Base-by-base conservation (phyloP, 2,113 vertebrate species). In the Oreochromis spilurus region DNA sequence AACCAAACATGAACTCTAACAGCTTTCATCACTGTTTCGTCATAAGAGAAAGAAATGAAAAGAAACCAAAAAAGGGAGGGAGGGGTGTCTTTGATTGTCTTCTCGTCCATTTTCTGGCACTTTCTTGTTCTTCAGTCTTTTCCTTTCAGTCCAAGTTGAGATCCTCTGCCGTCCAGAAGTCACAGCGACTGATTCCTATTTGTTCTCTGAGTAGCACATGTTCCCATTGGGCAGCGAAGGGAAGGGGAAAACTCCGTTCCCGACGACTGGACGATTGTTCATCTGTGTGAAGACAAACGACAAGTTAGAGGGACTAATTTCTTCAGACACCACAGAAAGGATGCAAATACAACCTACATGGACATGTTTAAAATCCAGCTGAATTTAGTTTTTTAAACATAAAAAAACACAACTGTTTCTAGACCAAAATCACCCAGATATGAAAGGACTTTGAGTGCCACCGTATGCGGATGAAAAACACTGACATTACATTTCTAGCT, bases 141-240 rank as follows among this genome's bases (percentile, higher is more conserved):
- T 86, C 60, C 79, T 62, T 62, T 79, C 77, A 57, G 80, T 81
- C 72, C 21, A 6, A 31, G 62, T 50, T 52, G 26, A 50, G 26
- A 77, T 7, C 53, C 75, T 77, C 77, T 55, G 60, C 70, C n/a
- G 16, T 83, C 67, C 81, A n/a, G 31, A 65, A 78, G 78, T 91
- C 89, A 31, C 84, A 83, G 79, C 72, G 8, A 77, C 85, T 79
- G n/a, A 4, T 84, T 91, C 75, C 83, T 94, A 95, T 87, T 93
- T 92, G 89, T 91, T 94, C 85, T 95, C 92, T 8, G 95, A 85
- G 90, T 91, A 96, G 87, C 90, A 95, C 1, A 80, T 19, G 78
- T 85, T 93, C 84, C 92, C 89, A 10, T 85, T 93, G 58, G 90
- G 67, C 82, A 94, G 79, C 7, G 90, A 79, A 48, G 91, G 17